phyloP scores from a whole-genome alignment of 2,797 vertebrate species.

The Acrocephalus scirpaceus region DNA sequence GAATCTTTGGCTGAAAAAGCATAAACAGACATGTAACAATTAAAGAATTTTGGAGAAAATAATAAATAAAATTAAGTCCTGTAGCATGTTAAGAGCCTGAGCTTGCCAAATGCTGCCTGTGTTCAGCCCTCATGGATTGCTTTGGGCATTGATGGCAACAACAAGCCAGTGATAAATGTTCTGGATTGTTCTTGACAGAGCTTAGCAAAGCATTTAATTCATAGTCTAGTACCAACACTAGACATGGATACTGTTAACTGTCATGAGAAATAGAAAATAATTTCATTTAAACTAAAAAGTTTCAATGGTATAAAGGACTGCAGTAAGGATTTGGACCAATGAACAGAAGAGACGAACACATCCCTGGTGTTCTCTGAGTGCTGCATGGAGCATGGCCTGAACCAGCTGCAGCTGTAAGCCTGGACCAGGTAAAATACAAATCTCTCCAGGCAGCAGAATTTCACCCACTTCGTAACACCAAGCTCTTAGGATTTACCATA shows the following conservation, averaged over 20 bases:
- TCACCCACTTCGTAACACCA: not conserved
- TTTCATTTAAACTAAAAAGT: not conserved
- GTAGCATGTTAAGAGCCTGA: not conserved
- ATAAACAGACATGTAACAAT: not conserved
- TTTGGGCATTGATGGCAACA: not conserved
- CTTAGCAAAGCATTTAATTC: not conserved
- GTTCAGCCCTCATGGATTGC: not conserved
- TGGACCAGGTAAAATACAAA: not conserved
- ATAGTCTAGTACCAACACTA: not conserved
- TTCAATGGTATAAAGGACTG: not conserved
- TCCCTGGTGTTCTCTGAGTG: not conserved
- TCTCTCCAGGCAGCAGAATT: not conserved
- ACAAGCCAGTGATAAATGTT: not conserved
- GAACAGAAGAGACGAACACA: not conserved
- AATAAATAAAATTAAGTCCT: not conserved
- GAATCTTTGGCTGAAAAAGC: slow-evolving; percentile 86
- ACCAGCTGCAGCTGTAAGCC: not conserved
- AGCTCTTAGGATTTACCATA: not conserved
- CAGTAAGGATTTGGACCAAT: not conserved
- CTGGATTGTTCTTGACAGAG: not conserved
- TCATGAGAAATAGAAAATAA: not conserved
- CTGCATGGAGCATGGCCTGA: not conserved
- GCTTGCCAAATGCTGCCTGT: not conserved
- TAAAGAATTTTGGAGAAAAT: not conserved
- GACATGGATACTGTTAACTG: not conserved